These are phyloP conservation scores for Podabrus alpinus DNA, from an alignment of 2,888 invertebrate species.

Conservation along the genomic window DNA sequence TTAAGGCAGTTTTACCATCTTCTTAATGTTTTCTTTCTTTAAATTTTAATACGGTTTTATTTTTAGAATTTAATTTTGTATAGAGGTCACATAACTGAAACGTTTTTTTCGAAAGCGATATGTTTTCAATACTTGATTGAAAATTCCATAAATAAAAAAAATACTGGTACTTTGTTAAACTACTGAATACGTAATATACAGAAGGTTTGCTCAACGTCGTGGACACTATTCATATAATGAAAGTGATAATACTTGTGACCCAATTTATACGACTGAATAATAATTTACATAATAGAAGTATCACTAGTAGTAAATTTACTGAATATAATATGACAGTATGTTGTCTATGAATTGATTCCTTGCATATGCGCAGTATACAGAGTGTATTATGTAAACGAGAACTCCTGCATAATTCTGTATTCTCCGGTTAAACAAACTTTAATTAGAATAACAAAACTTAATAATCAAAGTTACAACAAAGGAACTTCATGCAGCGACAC, in stretches of 20 bases:
- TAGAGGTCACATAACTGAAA: not conserved
- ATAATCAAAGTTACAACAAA: not conserved
- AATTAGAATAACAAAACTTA: slow-evolving; percentile 1
- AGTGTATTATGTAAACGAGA: not conserved
- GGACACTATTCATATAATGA: not conserved
- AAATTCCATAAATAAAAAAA: too few species aligned
- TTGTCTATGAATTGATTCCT: not conserved
- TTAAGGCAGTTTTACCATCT: not conserved
- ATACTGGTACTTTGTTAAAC: too few species aligned
- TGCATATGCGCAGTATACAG: not conserved
- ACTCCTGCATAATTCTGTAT: not conserved
- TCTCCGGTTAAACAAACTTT: not conserved
- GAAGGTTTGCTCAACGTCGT: not conserved
- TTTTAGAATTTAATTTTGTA: not conserved
- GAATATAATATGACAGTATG: too few species aligned
- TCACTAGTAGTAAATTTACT: not conserved
- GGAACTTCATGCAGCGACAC: not conserved
- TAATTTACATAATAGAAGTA: not conserved
- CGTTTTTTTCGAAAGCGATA: not conserved
- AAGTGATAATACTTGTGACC: too few species aligned
- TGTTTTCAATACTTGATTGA: too few species aligned
- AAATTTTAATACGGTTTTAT: not conserved
- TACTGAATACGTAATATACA: not conserved
- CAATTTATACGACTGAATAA: not conserved
- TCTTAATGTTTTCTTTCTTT: not conserved